Conservation (phyloP, 2,113 vertebrate genomes). For the Scortum barcoo region DNA sequence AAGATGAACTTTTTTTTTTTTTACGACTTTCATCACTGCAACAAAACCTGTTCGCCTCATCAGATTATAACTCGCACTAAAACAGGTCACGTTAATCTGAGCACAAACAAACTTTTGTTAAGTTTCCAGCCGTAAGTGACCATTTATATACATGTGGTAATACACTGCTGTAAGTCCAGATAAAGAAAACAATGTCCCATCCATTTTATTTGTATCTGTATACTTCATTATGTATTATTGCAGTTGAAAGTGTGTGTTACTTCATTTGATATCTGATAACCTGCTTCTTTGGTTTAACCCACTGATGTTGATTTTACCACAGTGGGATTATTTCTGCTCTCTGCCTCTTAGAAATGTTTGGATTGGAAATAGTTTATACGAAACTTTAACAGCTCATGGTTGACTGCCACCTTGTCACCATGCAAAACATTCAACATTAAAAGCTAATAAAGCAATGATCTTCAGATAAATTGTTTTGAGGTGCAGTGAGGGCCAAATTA, state of each 20-base stretch:
- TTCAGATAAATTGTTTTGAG: not conserved
- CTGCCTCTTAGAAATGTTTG: not conserved
- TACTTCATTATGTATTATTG: not conserved
- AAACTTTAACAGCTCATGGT: not conserved
- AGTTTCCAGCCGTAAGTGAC: not conserved
- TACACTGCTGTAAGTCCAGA: too few species aligned
- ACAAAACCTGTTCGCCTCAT: not conserved
- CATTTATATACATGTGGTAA: not conserved
- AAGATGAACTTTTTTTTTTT: too few species aligned
- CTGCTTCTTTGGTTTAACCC: slow-evolving; percentile 16
- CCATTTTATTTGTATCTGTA: not conserved
- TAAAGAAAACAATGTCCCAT: not conserved
- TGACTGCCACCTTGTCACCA: not conserved
- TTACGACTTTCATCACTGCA: too few species aligned
- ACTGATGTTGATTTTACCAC: not conserved
- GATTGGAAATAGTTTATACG: not conserved
- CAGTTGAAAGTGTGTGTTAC: not conserved
- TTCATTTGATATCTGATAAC: not conserved
- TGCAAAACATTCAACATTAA: not conserved
- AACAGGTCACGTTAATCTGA: not conserved
- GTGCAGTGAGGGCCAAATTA: not conserved
- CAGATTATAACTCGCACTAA: not conserved
- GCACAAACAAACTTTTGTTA: not conserved
- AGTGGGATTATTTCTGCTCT: not conserved
- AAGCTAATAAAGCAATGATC: not conserved